A percentile compares a stretch with the other conserved stretches of the same genome.
Evolutionary conservation across 2,113 vertebrate species (phyloP).

Genomic region (Synodontis membranacea): DNA sequence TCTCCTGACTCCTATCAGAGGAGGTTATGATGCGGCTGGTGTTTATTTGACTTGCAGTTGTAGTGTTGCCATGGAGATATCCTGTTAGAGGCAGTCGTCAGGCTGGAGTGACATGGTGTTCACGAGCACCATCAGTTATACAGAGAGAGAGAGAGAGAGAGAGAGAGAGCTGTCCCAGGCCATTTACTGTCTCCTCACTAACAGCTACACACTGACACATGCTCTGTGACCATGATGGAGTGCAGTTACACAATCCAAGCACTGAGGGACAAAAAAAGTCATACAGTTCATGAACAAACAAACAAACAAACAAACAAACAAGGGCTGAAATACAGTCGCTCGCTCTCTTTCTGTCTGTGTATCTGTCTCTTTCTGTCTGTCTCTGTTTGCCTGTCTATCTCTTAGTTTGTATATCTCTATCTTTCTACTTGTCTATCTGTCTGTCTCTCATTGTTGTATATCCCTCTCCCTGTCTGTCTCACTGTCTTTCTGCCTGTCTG

Average conservation of each 20-base stretch:
- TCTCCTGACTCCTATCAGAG: conserved; percentile 13
- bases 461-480: background rate
- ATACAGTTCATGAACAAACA: background rate
- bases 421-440: background rate
- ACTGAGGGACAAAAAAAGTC: background rate
- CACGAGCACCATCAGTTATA: background rate
- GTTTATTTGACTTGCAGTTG: conserved; percentile 17
- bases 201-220: conserved; percentile 3
- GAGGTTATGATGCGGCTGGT: conserved; percentile 20
- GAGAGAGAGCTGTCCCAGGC: background rate
- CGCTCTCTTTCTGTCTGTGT: background rate
- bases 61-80: conserved; percentile 39
- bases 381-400: background rate
- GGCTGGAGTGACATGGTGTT: conserved; percentile 21
- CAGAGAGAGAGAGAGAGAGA: background rate
- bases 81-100: conserved; percentile 35
- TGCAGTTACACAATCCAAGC: background rate
- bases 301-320: background rate
- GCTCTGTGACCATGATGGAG: background rate
- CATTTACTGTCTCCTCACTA: conserved; percentile 31
- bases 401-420: background rate
- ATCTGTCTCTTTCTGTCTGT: background rate
- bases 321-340: background rate
- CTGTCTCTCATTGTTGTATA: background rate
- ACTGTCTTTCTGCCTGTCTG: background rate